Conservation (phyloP, 2,888 invertebrate genomes). For the Taenaris catops region DNA sequence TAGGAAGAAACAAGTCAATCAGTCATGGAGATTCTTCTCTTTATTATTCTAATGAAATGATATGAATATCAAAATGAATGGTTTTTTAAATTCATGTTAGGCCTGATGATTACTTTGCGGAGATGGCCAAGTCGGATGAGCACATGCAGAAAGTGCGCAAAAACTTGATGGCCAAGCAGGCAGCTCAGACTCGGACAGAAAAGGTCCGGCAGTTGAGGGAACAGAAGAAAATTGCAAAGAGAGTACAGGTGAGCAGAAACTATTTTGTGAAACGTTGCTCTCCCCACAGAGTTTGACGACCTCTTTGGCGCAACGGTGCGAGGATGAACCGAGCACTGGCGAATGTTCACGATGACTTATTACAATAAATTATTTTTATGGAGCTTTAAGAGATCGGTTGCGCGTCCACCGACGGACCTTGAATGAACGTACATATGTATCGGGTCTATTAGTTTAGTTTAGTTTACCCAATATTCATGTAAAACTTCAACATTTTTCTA, state of each 20-base stretch:
- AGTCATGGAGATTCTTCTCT: no score
- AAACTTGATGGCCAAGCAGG: constrained; percentile 90
- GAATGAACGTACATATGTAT: constrained; percentile 57
- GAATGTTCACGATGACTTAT: constrained; percentile 76
- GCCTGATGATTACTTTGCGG: constrained; percentile 98
- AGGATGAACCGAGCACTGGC: constrained; percentile 72
- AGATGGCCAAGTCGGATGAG: constrained; percentile 98
- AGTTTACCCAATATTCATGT: no score
- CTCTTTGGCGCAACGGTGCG: constrained; percentile 50
- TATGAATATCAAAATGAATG: no score
- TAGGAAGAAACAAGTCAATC: no score
- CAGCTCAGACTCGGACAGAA: constrained; percentile 91
- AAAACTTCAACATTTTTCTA: no score
- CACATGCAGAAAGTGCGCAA: constrained; percentile 98
- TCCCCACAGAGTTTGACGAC: no score
- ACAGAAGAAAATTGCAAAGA: constrained; percentile 95
- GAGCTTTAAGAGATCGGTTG: constrained; percentile 41
- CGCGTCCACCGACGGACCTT: constrained; percentile 55
- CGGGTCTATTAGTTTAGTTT: no score
- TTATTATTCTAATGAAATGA: no score
- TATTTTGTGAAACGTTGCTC: no score
- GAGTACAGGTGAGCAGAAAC: constrained; percentile 81
- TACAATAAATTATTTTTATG: constrained; percentile 76
- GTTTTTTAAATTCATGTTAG: no score
- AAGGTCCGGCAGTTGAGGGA: constrained; percentile 93